These are phyloP conservation scores for Trichogramma evanescens DNA, from an alignment of 2,888 invertebrate species.

Conservation along the genomic window DNA sequence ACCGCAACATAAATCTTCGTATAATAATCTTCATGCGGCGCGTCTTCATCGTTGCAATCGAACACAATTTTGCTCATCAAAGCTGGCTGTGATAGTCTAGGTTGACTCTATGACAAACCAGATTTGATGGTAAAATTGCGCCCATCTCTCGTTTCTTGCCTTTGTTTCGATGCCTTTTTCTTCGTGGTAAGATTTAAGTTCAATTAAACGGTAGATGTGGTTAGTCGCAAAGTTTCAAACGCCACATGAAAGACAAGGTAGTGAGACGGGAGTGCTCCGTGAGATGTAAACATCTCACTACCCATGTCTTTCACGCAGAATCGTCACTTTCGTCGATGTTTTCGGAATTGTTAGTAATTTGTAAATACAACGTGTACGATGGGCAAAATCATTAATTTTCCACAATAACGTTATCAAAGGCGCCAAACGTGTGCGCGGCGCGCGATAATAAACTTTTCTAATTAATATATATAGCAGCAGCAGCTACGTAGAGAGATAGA, in stretches of 20 bases:
- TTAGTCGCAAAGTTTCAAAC: conserved; percentile 23
- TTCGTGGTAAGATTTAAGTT: not conserved
- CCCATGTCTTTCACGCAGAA: conserved; percentile 92
- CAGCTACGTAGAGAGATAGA: not conserved
- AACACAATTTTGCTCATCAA: conserved; percentile 80
- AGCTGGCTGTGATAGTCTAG: conserved; percentile 88
- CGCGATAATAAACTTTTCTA: not conserved
- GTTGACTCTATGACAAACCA: conserved; percentile 69
- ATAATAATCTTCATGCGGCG: not conserved
- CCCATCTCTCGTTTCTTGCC: conserved; percentile 27
- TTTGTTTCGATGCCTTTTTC: not conserved
- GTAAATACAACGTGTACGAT: too few relatives aligned
- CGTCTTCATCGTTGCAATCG: conserved; percentile 5
- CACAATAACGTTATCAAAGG: too few relatives aligned
- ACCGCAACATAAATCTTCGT: conserved; percentile 46
- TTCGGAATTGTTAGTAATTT: too few relatives aligned
- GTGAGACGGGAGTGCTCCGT: conserved; percentile 68
- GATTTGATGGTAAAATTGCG: conserved; percentile 67
- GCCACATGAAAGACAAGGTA: conserved; percentile 97
- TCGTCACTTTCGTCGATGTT: conserved; percentile 25
- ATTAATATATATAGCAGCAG: not conserved
- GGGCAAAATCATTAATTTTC: too few relatives aligned
- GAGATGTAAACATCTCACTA: conserved; percentile 83
- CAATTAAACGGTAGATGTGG: not conserved
- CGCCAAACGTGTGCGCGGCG: too few relatives aligned